Evolutionary conservation across 1,140 invertebrate species (phyloP), one percentile per base, ranked within the genome.

Genomic region (Daktulosphaira vitifoliae): DNA sequence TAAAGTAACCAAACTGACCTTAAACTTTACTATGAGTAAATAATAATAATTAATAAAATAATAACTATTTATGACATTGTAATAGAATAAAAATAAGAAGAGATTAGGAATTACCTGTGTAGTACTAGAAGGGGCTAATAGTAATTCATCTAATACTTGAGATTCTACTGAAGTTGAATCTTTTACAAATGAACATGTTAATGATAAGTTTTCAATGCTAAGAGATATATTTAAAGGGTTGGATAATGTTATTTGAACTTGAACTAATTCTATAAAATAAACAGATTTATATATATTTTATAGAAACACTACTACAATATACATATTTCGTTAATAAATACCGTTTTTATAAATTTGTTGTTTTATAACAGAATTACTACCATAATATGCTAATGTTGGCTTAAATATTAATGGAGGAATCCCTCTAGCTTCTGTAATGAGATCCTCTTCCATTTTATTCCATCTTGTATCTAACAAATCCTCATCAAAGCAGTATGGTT

Each of bases 371-470:
- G 83, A 85, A 23, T 77, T 80, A 65, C 76, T 73, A 4, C 77
- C 78, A 69, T 86, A 89, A 16, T 91, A 76, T 65, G 84, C 83
- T 15, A 86, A 73, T 1, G 84, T 82, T 1, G 89, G 87, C 71
- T 86, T 87, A 73, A 90, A 90, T 54, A 87, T 81, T 77, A 89
- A 81, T 3, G 88, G 84, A 16, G 82, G 75, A n/a, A 78, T 77
- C 26, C 83, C 82, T 65, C 82, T 81, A 2, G 83, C 84, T 67
- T 87, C 84, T 39, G 82, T 78, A 1, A 91, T 79, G 5, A 91
- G 71, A 72, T 85, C 81, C 74, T 92, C 86, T 75, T 93, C 90
- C 29, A 93, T 78, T 66, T 71, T 83, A 84, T 62, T 77, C 76
- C 88, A 88, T 23, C 66, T 66, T 1, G 56, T 4, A 8, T 62